phyloP scores from a whole-genome alignment of 2,797 vertebrate species.

The Schizopygopsis malacanthus region DNA sequence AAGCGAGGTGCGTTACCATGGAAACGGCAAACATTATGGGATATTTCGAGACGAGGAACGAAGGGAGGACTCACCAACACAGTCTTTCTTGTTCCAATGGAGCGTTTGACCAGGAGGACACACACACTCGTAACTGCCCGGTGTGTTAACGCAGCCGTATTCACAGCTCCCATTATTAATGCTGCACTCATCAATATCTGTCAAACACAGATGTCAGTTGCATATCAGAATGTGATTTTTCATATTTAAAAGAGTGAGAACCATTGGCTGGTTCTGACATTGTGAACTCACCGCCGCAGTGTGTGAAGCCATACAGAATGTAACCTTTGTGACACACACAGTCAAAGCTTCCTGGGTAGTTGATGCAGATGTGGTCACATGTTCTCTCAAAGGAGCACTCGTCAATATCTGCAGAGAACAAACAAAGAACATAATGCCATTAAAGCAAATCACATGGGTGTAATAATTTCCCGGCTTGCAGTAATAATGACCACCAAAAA shows the following conservation, averaged over 20 bases:
- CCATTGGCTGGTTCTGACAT: slow-evolving; percentile 12
- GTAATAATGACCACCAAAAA: not conserved
- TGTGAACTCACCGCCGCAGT: slow-evolving; percentile 89
- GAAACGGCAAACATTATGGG: slow-evolving; percentile 54
- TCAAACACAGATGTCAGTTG: slow-evolving; percentile 30
- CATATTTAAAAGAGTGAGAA: slow-evolving; percentile 18
- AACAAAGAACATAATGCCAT: not conserved
- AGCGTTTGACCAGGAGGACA: slow-evolving; percentile 88
- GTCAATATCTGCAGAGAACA: slow-evolving; percentile 86
- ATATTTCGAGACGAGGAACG: not conserved
- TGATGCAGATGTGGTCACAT: slow-evolving; percentile 96
- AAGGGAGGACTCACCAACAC: slow-evolving; percentile 81
- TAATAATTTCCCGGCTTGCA: not conserved
- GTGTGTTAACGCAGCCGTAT: slow-evolving; percentile 87
- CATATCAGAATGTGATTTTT: not conserved
- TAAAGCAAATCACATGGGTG: slow-evolving; percentile 2
- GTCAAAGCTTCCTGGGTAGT: slow-evolving; percentile 90
- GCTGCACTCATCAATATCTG: slow-evolving; percentile 98
- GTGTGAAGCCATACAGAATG: slow-evolving; percentile 91
- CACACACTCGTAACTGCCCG: slow-evolving; percentile 89
- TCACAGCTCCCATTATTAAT: slow-evolving; percentile 92
- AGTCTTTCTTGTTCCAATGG: slow-evolving; percentile 98
- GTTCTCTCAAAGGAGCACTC: slow-evolving; percentile 90
- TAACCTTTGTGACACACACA: slow-evolving; percentile 92
- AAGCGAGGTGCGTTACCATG: slow-evolving; percentile 59